Evolutionary conservation across 2,113 vertebrate species (phyloP), one percentile per base, ranked within the genome.

Genomic region (Oreotrochilus melanogaster): DNA sequence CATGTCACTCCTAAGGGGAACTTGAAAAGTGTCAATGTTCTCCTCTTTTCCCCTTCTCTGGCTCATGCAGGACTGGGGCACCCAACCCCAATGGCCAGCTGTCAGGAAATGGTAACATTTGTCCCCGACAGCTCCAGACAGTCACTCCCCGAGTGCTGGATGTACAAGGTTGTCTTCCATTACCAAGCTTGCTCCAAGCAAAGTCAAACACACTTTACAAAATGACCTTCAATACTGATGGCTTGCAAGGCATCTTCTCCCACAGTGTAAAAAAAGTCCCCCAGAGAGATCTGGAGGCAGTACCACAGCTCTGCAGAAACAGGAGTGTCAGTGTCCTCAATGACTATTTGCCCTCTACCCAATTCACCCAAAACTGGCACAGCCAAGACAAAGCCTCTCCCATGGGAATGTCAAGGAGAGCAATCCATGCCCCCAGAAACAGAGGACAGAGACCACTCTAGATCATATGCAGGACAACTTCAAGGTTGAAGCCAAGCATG

Each of bases 111-210:
- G 7, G 16, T 13, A 21, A 33, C 17, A 62, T 50, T 9, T 11
- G 23, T 4, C 33, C 62, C n/a, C 69, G 66, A 24, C 35, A 54
- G 60, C 33, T 69, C 28, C 8, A 45, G 43, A 25, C 0, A 51
- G 51, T 30, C 43, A 39, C 0, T n/a, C 39, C 43, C 30, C 0
- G 1, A 65, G 30, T 6, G 35, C 23, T 22, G n/a, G 27, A 31
- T 0, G 0, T 31, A 65, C 7, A 14, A 45, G n/a, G 19, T 8
- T 47, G 21, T 51, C 56, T 60, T 43, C 47, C 23, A 4, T 43
- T 47, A 39, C 56, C 62, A 30, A 6, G 12, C 39, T 39, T 22
- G 12, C 81, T 51, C 37, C 1, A 1, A 65, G 37, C n/a, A 79
- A 78, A 85, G 21, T 4, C 69, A 57, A 30, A 74, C 1, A 1